Base-by-base conservation (phyloP, 1,140 invertebrate genomes). In the Heliothis subflexa region DNA sequence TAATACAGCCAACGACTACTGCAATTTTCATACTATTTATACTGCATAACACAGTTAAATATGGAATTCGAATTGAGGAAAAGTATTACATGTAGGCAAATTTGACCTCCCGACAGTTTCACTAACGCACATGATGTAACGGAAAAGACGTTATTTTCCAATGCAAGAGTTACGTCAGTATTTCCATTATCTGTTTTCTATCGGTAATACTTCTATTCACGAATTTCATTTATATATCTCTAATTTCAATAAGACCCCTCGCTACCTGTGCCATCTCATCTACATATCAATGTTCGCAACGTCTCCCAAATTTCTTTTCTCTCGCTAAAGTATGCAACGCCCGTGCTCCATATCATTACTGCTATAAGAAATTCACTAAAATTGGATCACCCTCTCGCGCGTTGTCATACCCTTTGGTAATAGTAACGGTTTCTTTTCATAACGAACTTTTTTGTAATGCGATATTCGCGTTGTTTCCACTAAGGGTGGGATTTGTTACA, bases 231-330 rank as follows among this genome's bases (percentile, higher is more conserved):
- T 88, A 88, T 89, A 86, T 91, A 92, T 92, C 90, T 92, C 90
- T 94, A 92, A 94, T 93, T 94, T 92, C 91, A 93, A 93, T 93
- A 93, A 89, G 87, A 87, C 90, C 91, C 89, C 86, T 85, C 86
- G 81, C 86, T 92, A 93, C 91, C 89, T 91, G 89, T 86, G 86
- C 87, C 87, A 88, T 92, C 90, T 88, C 88, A 94, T 94, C 86
- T 93, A 85, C 91, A 93, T 94, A 92, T 93, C 91, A 94, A 94
- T 92, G 86, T 90, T 87, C 88, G 86, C 77, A 84, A 81, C 86
- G 90, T 90, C 87, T 90, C 82, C 80, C 85, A 91, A 90, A 91
- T 91, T 90, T 88, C 88, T 92, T 92, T 91, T 92, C 88, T 89
- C 86, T 87, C 84, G 87, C 87, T 90, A 91, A 92, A 90, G 84